Base-by-base conservation (phyloP, 1,140 invertebrate species). In the Gonioctena quinquepunctata region DNA sequence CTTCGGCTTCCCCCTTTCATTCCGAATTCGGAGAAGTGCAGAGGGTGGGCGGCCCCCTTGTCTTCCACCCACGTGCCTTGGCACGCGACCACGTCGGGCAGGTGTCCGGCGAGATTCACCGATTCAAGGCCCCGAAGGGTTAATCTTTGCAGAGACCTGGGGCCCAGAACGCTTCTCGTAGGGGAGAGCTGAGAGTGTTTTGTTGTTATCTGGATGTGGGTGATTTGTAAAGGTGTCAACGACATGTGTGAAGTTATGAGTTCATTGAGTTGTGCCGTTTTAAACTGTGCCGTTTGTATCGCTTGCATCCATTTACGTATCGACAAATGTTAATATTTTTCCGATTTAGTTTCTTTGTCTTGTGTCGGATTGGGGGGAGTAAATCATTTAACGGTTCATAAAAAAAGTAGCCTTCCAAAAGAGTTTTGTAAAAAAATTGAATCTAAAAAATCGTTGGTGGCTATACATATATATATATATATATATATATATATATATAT, bases 31-130 rank as follows among this genome's bases (percentile, higher is more conserved):
- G 18, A n/a, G 19, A n/a, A 13, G n/a, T 19, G 4, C 52, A n/a
- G 18, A 8, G 21, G 22, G 21, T 18, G 52, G 19, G 52, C 52
- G 52, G 22, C 33, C 33, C 33, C 8, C 52, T 56, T 19, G 18
- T 56, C 22, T 23, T 56, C 52, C 52, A 56, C 52, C 52, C 52
- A 33, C 59, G 59, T 61, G 59, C 59, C 27, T 42, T 5, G 59
- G 59, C 59, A 61, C 59, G 59, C 59, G 59, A 22, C 59, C 16
- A 22, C 4, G 27, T 27, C 21, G 8, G 33, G 59, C 59, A 27
- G 61, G 61, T 63, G 61, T 63, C 61, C 33, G 22, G 23, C n/a
- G 25, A 59, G 56, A n/a, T 22, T 25, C 13, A 23, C 26, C 18
- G n/a, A n/a, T n/a, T n/a, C 21, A 25, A 18, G 57, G 16, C 50